Evolutionary conservation across 2,888 invertebrate genomes (phyloP).

Genomic region (Sinhomidia bicolor): DNA sequence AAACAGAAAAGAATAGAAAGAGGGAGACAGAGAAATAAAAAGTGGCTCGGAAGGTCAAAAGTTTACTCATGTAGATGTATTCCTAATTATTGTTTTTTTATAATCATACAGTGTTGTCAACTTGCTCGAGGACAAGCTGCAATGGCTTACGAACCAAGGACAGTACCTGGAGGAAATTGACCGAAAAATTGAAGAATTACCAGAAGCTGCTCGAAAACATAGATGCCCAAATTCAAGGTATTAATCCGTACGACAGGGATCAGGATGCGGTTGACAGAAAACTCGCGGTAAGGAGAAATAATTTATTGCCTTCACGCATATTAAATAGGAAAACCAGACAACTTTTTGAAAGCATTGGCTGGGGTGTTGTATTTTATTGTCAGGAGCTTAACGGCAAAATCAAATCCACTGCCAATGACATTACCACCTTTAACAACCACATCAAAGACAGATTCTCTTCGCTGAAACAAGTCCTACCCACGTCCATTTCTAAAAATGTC

Average conservation of each 20-base stretch:
- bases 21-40: not conserved
- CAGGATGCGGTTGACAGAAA: conserved; percentile 85
- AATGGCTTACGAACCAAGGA: conserved; percentile 89
- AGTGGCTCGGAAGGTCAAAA: conserved; percentile 28
- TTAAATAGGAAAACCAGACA: too few relatives aligned
- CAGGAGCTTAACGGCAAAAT: conserved; percentile 74
- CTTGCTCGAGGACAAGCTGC: conserved; percentile 89
- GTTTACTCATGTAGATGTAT: not conserved
- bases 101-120: conserved; percentile 88
- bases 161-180: conserved; percentile 89
- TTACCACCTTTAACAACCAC: conserved; percentile 74
- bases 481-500: conserved; percentile 81
- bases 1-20: not conserved
- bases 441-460: conserved; percentile 78
- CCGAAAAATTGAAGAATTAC: conserved; percentile 87
- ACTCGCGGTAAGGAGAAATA: conserved; percentile 82
- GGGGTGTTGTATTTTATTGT: not conserved
- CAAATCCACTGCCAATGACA: conserved; percentile 67
- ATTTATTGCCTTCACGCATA: too few relatives aligned
- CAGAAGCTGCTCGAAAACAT: conserved; percentile 87
- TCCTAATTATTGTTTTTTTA: not conserved
- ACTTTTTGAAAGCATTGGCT: too few relatives aligned
- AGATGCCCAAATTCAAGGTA: conserved; percentile 86
- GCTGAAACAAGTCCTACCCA: conserved; percentile 79
- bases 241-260: conserved; percentile 91